Percentiles rank a stretch among this genome's conserved stretches.
These are phyloP conservation scores for Callinectes sapidus DNA, from an alignment of 2,888 invertebrate species.

Conservation along the genomic window DNA sequence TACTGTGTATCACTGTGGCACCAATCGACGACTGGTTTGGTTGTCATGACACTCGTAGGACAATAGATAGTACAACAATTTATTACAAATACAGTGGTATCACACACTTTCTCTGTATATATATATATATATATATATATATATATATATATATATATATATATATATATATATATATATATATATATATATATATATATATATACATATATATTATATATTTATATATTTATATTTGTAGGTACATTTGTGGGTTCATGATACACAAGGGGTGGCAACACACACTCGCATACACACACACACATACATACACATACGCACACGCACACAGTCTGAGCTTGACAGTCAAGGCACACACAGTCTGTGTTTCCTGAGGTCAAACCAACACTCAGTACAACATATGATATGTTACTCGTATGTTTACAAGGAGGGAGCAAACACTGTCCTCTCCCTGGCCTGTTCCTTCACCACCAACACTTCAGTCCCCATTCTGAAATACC, in stretches of 20 bases:
- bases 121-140: neutral
- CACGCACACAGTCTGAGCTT: conserved; percentile 31
- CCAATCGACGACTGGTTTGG: neutral
- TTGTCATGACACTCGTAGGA: neutral
- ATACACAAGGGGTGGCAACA: neutral
- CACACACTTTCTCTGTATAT: neutral
- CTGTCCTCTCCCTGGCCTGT: neutral
- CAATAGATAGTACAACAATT: conserved; percentile 17
- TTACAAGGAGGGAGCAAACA: neutral
- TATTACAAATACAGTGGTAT: conserved; percentile 20
- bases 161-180: too few relatives aligned
- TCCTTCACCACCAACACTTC: neutral
- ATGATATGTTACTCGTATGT: too few relatives aligned
- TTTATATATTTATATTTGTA: neutral
- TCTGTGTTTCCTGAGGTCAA: conserved; percentile 37
- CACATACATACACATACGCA: neutral
- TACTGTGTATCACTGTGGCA: neutral
- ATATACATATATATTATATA: too few relatives aligned
- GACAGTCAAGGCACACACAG: conserved; percentile 32
- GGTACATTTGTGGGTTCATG: conserved; percentile 23
- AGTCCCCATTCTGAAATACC: too few relatives aligned
- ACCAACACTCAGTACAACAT: neutral
- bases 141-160: too few relatives aligned
- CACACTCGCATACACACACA: neutral
- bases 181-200: too few relatives aligned